Evolutionary conservation across 2,797 vertebrate species (phyloP).

Genomic region (Salarias fasciatus): DNA sequence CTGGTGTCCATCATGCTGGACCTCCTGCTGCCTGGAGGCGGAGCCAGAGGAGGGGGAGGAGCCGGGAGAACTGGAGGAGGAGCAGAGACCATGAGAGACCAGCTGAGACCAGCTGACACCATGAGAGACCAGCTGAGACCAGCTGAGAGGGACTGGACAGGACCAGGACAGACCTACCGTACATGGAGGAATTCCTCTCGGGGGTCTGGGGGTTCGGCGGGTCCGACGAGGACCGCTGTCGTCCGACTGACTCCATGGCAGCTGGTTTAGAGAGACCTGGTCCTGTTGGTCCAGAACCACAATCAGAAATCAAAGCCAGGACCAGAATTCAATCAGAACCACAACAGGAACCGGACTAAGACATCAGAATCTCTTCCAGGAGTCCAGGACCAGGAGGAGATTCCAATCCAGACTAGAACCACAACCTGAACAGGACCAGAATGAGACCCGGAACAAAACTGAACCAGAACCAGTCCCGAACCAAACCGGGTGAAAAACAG

Average conservation of each 20-base stretch:
- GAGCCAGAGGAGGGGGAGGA: conserved; percentile 78
- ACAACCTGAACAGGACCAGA: no score
- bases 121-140: not conserved
- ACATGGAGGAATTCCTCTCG: conserved; percentile 87
- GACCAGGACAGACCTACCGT: conserved; percentile 81
- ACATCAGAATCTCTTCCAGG: no score
- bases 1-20: conserved; percentile 80
- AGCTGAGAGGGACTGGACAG: not conserved
- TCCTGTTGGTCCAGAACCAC: conserved; percentile 49
- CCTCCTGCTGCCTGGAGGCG: conserved; percentile 78
- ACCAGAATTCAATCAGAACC: no score
- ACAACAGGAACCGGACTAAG: no score
- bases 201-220: conserved; percentile 88
- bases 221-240: conserved; percentile 95
- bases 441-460: no score
- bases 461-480: no score
- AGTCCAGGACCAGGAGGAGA: no score
- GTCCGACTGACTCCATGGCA: conserved; percentile 83
- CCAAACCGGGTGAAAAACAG: no score
- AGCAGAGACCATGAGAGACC: conserved; percentile 50
- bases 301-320: no score
- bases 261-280: conserved; percentile 82
- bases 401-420: no score
- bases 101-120: not conserved
- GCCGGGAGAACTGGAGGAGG: conserved; percentile 75